Conservation (phyloP, 2,797 vertebrate genomes). For the Enteromius afrohamiltoni region DNA sequence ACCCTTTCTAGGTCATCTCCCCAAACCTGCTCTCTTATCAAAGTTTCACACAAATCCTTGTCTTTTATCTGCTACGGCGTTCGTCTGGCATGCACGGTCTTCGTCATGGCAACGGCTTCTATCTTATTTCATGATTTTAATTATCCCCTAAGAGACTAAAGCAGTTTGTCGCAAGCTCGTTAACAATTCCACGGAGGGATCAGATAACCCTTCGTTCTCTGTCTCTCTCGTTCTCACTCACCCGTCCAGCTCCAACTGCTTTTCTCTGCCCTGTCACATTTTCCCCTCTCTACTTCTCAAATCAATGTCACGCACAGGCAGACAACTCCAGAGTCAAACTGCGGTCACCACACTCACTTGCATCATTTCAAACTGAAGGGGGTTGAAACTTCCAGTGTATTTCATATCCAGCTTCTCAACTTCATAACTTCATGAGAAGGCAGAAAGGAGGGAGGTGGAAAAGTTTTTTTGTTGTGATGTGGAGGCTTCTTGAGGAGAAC, state of each 20-base stretch:
- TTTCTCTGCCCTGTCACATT: conserved; percentile 35
- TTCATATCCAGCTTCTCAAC: conserved; percentile 72
- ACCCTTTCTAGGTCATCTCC: conserved; percentile 61
- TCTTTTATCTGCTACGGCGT: conserved; percentile 60
- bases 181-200: conserved; percentile 64
- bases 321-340: conserved; percentile 76
- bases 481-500: conserved; percentile 4
- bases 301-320: conserved; percentile 67
- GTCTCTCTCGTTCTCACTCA: conserved; percentile 26
- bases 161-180: conserved; percentile 65
- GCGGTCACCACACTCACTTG: conserved; percentile 70
- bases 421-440: conserved; percentile 64
- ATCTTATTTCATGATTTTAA: conserved; percentile 69
- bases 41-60: conserved; percentile 60
- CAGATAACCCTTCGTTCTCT: conserved; percentile 53
- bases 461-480: conserved; percentile 4
- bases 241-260: conserved; percentile 46
- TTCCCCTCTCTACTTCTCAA: conserved; percentile 61
- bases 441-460: conserved; percentile 29
- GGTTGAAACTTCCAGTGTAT: conserved; percentile 61
- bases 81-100: conserved; percentile 43
- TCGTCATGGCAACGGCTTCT: conserved; percentile 58
- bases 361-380: conserved; percentile 64
- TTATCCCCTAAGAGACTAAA: conserved; percentile 70
- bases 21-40: conserved; percentile 64